Evolutionary conservation across 2,888 invertebrate genomes (phyloP).

Genomic region (Anoplius nigerrimus): DNA sequence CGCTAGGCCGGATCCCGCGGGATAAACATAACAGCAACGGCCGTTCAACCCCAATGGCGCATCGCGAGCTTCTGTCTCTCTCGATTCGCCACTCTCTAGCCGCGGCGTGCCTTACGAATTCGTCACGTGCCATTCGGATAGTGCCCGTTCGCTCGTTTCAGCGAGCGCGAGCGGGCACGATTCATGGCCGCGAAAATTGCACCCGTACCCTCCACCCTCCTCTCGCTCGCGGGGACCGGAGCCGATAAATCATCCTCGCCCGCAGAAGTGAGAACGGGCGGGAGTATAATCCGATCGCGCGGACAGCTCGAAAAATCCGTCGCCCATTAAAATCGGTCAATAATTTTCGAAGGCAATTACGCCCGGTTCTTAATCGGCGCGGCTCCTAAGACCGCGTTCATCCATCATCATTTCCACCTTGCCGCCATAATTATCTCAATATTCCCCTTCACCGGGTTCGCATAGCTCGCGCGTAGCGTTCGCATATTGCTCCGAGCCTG

Average conservation of each 20-base stretch:
- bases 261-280: no score
- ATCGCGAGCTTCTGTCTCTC: slow-evolving; percentile 2
- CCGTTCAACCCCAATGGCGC: slow-evolving; percentile 57
- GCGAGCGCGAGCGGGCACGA: not conserved
- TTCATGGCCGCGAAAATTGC: not conserved
- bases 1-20: slow-evolving; percentile 33
- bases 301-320: not conserved
- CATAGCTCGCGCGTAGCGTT: no score
- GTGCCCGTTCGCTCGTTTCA: not conserved
- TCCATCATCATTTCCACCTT: no score
- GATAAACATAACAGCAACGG: slow-evolving; percentile 55
- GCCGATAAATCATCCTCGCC: no score
- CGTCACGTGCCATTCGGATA: slow-evolving; percentile 4
- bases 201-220: not conserved
- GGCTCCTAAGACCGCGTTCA: no score
- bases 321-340: not conserved
- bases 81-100: not conserved
- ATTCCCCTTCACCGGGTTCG: no score
- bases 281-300: not conserved
- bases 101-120: slow-evolving; percentile 29
- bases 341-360: not conserved
- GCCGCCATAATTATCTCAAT: no score
- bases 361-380: not conserved
- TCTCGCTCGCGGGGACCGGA: no score
- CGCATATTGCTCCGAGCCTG: no score